Base-by-base conservation (phyloP, 2,888 invertebrate species). In the Abrostola tripartita region DNA sequence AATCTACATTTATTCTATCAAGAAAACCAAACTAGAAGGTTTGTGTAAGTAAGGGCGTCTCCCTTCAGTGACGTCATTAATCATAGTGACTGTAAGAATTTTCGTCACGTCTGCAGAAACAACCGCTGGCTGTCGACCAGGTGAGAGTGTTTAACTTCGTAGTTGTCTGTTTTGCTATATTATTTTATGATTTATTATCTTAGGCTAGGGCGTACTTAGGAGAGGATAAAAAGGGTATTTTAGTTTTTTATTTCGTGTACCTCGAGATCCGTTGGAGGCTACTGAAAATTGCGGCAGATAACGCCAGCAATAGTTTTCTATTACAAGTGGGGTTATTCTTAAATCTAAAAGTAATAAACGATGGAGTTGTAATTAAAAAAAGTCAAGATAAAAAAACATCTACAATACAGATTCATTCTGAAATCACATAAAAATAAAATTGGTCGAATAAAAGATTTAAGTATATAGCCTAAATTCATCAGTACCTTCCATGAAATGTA, bases 61-160 rank as follows among this genome's bases (percentile, higher is more conserved):
- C n/a, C n/a, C n/a, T n/a, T n/a, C 52, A 61, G 53, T 8, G 1
- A 37, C 56, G 63, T 58, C 76, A 79, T 79, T 79, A 76, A 79
- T 79, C 79, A 79, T 68, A 10, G 44, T 10, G 56, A 11, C 56
- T 63, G 50, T 72, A 62, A 67, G 67, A 68, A 79, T 79, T 78
- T 74, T 57, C 49, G 69, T 64, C 79, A 79, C 79, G 79, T 76
- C 51, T 24, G 38, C 41, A 12, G 54, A 70, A 76, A 70, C 78
- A 67, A 68, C 68, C 61, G 50, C 59, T 52, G 54, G 40, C 41
- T 55, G 52, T 56, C 59, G 60, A 68, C 76, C 80, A 79, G 78
- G 80, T 79, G 54, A 71, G 69, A 65, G 74, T 79, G 79, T 76
- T 78, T 79, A 78, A 79, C 70, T 79, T 78, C 67, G 62, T 69